Conservation (phyloP, 2,797 vertebrate species). For the Chiloscyllium punctatum region DNA sequence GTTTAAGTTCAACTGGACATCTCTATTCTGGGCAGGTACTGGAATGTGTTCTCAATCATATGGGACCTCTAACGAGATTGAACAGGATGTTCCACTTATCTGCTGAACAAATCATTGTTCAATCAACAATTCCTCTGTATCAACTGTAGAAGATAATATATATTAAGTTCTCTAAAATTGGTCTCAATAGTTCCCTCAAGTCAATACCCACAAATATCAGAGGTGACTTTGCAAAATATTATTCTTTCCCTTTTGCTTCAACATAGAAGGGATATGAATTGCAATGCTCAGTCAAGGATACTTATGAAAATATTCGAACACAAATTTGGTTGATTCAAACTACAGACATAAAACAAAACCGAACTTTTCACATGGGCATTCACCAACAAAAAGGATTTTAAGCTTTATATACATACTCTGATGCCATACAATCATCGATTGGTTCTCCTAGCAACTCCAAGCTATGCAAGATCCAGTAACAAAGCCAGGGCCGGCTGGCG, state of each 20-base stretch:
- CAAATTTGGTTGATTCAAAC: background rate
- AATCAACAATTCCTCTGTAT: background rate
- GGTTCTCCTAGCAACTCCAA: slow-evolving; percentile 85
- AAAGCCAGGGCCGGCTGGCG: slow-evolving; percentile 72
- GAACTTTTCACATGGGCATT: background rate
- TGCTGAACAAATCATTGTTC: background rate
- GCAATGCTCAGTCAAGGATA: background rate
- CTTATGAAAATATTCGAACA: background rate
- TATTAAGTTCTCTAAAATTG: background rate
- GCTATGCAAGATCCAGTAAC: slow-evolving; percentile 79
- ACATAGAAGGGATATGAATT: background rate
- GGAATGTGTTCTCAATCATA: background rate
- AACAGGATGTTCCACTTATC: background rate
- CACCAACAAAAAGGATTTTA: background rate
- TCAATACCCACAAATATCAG: background rate
- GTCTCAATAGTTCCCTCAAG: background rate
- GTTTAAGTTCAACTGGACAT: background rate
- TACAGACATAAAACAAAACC: background rate
- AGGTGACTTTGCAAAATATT: background rate
- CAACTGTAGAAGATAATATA: background rate
- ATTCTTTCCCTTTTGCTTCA: too few relatives aligned
- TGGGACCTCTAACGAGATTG: background rate
- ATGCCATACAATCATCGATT: slow-evolving; percentile 70
- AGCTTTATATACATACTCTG: slow-evolving; percentile 70
- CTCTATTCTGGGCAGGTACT: background rate